Percentiles rank a stretch among this genome's conserved stretches.
Conservation (phyloP, 64 coral and sea anemone species). For the Hydrozoanthus tunicans region DNA sequence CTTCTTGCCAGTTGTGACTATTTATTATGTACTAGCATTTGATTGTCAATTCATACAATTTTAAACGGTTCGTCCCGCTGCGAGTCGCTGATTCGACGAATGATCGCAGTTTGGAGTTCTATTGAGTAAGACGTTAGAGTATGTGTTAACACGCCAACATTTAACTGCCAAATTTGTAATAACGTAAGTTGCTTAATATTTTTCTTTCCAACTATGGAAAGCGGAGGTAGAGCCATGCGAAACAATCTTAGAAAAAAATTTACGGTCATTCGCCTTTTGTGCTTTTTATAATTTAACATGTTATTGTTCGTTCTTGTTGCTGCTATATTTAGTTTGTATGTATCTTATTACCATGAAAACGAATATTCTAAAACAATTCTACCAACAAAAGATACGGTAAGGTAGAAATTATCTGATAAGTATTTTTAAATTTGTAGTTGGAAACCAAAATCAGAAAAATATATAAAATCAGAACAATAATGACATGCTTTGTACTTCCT, state of each 20-base stretch:
- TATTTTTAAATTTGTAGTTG: neutral
- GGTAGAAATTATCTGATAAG: neutral
- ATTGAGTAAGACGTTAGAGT: neutral
- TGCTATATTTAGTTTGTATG: neutral
- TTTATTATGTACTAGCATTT: constrained; percentile 15
- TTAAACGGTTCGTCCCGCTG: constrained; percentile 3
- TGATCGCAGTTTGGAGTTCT: neutral
- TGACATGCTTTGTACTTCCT: neutral
- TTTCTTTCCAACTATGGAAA: neutral
- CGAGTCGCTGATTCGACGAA: constrained; percentile 13
- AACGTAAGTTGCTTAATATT: neutral
- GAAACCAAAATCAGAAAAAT: neutral
- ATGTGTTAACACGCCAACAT: neutral
- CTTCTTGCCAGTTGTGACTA: constrained; percentile 14
- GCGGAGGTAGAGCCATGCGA: neutral
- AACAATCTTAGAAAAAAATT: neutral
- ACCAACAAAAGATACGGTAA: neutral
- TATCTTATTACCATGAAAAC: neutral
- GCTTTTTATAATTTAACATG: neutral
- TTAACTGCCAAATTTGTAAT: neutral
- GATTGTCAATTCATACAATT: constrained; percentile 25
- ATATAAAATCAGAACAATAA: too few relatives aligned
- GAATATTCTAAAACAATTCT: neutral
- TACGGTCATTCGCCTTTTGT: neutral
- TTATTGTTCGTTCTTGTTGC: neutral